These are phyloP conservation scores for Panopea generosa DNA, from an alignment of 2,888 invertebrate genomes.

Conservation along the genomic window DNA sequence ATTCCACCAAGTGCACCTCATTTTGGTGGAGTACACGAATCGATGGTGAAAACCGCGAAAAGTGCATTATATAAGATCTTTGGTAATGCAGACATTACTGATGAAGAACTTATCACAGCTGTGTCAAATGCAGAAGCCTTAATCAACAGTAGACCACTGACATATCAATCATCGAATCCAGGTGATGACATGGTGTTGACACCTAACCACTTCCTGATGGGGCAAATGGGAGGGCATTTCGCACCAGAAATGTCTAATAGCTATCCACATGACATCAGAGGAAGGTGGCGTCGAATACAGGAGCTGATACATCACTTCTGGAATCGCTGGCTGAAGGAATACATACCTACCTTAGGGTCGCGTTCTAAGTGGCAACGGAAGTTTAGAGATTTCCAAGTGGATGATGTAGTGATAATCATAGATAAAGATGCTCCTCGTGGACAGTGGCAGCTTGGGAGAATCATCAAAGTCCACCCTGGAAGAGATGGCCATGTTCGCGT, in stretches of 20 bases:
- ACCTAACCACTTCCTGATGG: conserved; percentile 61
- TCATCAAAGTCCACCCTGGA: conserved; percentile 27
- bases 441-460: conserved; percentile 44
- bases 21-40: too few relatives aligned
- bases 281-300: conserved; percentile 50
- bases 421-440: conserved; percentile 34
- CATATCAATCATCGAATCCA: conserved; percentile 37
- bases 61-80: conserved; percentile 44
- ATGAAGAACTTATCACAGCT: conserved; percentile 51
- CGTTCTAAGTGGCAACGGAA: conserved; percentile 37
- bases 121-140: conserved; percentile 47
- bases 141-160: conserved; percentile 40
- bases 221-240: conserved; percentile 48
- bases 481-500: conserved; percentile 35
- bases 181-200: conserved; percentile 27
- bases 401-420: conserved; percentile 44
- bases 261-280: conserved; percentile 15
- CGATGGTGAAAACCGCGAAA: too few relatives aligned
- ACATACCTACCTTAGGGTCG: conserved; percentile 18
- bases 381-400: conserved; percentile 19
- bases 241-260: too few relatives aligned
- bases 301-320: too few relatives aligned
- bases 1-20: conserved; percentile 59
- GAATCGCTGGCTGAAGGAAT: too few relatives aligned
- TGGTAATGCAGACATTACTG: conserved; percentile 37